Conservation (phyloP, 2,797 vertebrate genomes). For the Falco novaeseelandiae region DNA sequence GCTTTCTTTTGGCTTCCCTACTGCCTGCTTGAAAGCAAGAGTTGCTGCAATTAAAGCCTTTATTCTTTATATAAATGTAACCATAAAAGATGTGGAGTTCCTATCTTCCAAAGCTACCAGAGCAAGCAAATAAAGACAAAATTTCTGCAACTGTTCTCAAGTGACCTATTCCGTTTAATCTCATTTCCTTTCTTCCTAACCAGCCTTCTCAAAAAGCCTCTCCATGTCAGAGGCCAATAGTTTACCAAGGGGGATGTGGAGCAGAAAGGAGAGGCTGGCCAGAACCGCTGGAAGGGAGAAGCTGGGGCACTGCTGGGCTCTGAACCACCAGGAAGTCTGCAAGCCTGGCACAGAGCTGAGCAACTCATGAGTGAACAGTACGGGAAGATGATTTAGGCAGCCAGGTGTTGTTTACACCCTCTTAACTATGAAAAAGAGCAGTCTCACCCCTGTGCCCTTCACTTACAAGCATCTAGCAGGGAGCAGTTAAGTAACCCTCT, state of each 20-base stretch:
- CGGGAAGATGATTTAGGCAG: background rate
- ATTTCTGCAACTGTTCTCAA: conserved; percentile 25
- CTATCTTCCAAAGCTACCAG: conserved; percentile 23
- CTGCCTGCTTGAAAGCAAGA: background rate
- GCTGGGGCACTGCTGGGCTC: background rate
- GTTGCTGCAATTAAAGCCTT: conserved; percentile 26
- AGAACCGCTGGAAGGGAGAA: background rate
- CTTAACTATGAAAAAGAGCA: background rate
- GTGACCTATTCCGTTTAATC: conserved; percentile 29
- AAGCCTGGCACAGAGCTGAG: background rate
- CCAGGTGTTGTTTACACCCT: background rate
- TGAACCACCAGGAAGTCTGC: fast-evolving
- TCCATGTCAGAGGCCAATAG: background rate
- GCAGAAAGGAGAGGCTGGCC: background rate
- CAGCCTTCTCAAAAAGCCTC: background rate
- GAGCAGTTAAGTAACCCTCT: background rate
- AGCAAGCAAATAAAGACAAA: conserved; percentile 22
- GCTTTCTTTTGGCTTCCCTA: background rate
- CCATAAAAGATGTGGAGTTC: conserved; percentile 4
- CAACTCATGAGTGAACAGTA: background rate
- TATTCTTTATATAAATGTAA: conserved; percentile 8
- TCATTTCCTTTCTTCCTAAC: conserved; percentile 23
- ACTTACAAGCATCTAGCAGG: background rate
- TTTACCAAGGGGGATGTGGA: background rate
- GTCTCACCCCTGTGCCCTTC: background rate